phyloP scores from a whole-genome alignment of 1,140 invertebrate genomes.

The Macrocentrus cingulum region DNA sequence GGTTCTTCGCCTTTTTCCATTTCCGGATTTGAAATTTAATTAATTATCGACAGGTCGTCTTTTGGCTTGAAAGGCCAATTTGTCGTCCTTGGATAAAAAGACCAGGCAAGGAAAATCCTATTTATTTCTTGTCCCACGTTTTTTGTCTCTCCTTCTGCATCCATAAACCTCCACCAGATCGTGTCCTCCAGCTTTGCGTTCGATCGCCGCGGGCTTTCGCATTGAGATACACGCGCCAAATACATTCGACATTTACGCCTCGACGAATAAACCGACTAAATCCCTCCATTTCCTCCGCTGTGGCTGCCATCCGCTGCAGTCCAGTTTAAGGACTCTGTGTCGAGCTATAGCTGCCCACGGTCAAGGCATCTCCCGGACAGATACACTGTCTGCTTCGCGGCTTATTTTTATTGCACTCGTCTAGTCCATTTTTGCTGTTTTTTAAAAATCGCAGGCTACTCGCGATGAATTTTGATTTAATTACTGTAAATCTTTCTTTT shows the following conservation, averaged over 20 bases:
- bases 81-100: background rate
- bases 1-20: slow-evolving; percentile 15
- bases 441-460: no score
- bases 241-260: slow-evolving; percentile 46
- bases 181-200: background rate
- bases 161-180: background rate
- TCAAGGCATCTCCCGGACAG: no score
- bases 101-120: background rate
- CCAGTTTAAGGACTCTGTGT: no score
- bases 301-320: background rate
- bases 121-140: background rate
- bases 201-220: slow-evolving; percentile 28
- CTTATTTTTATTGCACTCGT: no score
- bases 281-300: slow-evolving; percentile 31
- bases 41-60: slow-evolving; percentile 25
- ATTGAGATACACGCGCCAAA: slow-evolving; percentile 41
- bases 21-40: slow-evolving; percentile 17
- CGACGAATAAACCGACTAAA: slow-evolving; percentile 38
- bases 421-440: no score
- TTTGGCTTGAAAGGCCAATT: slow-evolving; percentile 24
- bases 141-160: slow-evolving; percentile 1
- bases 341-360: no score
- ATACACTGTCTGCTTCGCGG: no score
- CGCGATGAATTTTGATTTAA: no score
- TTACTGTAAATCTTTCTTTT: no score